Conservation (phyloP, 1,140 invertebrate genomes). For the Penaeus chinensis region DNA sequence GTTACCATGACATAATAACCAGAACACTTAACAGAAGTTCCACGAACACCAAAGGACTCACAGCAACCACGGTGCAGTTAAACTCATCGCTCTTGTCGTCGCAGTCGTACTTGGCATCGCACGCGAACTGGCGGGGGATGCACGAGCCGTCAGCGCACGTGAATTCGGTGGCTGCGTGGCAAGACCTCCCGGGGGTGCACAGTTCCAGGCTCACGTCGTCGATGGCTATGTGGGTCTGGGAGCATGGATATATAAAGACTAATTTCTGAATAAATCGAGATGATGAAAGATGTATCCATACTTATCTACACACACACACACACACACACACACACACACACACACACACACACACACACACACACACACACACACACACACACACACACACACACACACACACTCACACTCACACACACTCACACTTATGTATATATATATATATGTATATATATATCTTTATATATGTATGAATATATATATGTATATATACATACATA, state of each 20-base stretch:
- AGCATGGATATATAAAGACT: not conserved
- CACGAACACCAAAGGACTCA: not conserved
- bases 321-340: too few relatives aligned
- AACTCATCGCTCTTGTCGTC: constrained; percentile 39
- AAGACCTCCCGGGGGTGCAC: not conserved
- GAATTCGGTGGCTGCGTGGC: constrained; percentile 4
- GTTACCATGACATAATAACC: not conserved
- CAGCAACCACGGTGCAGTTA: constrained; percentile 4
- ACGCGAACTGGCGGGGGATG: constrained; percentile 12
- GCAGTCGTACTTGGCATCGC: constrained; percentile 49
- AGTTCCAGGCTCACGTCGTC: constrained; percentile 31
- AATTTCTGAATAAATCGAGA: not conserved
- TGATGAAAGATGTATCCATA: not conserved
- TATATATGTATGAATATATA: too few relatives aligned
- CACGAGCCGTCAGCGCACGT: constrained; percentile 26
- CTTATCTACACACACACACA: too few relatives aligned
- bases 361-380: too few relatives aligned
- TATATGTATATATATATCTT: too few relatives aligned
- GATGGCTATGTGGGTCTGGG: constrained; percentile 32
- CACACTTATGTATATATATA: too few relatives aligned
- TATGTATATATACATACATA: too few relatives aligned
- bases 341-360: too few relatives aligned
- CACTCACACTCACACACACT: too few relatives aligned
- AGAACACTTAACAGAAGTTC: not conserved
- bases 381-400: too few relatives aligned